These are phyloP conservation scores for Pilophorus perplexus DNA, from an alignment of 2,888 invertebrate genomes.

Conservation along the genomic window DNA sequence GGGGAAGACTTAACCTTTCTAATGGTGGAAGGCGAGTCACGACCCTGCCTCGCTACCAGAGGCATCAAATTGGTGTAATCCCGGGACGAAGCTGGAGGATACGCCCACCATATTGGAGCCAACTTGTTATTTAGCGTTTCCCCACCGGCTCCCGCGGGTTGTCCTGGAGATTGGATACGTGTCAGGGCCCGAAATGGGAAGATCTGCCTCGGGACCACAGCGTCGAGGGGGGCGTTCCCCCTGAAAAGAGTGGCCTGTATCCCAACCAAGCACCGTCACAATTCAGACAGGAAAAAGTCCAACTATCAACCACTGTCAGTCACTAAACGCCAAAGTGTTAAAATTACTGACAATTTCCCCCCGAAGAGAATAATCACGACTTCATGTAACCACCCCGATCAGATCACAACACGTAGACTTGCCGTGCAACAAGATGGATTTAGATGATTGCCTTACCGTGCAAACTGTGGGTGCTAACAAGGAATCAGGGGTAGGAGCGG, in stretches of 20 bases:
- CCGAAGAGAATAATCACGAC: too few species aligned
- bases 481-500: slow-evolving; percentile 48
- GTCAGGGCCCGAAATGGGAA: slow-evolving; percentile 26
- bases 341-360: too few species aligned
- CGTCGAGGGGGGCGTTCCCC: too few species aligned
- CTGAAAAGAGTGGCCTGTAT: too few species aligned
- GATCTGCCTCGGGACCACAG: slow-evolving; percentile 7
- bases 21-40: slow-evolving; percentile 43
- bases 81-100: slow-evolving; percentile 17
- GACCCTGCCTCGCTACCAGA: slow-evolving; percentile 41
- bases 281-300: too few species aligned
- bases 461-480: slow-evolving; percentile 54
- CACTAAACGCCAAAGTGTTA: too few species aligned
- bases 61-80: slow-evolving; percentile 44
- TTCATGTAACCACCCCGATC: too few species aligned
- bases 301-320: too few species aligned
- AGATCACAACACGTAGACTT: too few species aligned
- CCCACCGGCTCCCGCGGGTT: slow-evolving; percentile 37
- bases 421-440: neutral
- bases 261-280: too few species aligned
- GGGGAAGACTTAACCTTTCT: slow-evolving; percentile 40
- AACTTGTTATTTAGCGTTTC: slow-evolving; percentile 43
- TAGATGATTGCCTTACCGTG: slow-evolving; percentile 54
- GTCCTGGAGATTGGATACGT: slow-evolving; percentile 35
- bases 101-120: slow-evolving; percentile 43